A percentile compares a stretch with the other conserved stretches of the same genome.
phyloP scores from a whole-genome alignment of 2,797 vertebrate species.

The Limosa lapponica region DNA sequence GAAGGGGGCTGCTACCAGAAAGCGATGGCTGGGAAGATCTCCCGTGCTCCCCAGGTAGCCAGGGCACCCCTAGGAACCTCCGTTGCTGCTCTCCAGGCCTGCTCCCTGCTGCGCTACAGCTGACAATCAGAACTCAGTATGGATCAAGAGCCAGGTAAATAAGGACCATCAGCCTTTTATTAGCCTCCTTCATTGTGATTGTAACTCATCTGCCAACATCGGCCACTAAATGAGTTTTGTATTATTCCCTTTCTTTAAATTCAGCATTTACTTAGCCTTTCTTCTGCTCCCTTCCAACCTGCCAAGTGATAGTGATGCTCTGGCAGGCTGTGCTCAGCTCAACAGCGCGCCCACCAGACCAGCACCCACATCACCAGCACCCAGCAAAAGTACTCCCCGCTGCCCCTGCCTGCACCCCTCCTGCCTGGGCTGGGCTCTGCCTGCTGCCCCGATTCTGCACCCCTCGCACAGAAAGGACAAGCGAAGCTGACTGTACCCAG shows the following conservation, averaged over 20 bases:
- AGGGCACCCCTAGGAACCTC: rapidly evolving
- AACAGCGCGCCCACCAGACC: not conserved
- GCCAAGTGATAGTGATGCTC: not conserved
- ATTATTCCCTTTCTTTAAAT: not conserved
- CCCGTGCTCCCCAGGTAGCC: not conserved
- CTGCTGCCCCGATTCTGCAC: rapidly evolving
- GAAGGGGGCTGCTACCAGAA: not conserved
- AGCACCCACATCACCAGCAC: not conserved
- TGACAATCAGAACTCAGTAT: not conserved
- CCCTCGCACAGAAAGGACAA: not conserved
- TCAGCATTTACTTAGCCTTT: not conserved
- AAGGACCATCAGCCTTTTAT: not conserved
- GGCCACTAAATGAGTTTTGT: not conserved
- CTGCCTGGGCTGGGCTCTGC: not conserved
- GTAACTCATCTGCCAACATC: not conserved
- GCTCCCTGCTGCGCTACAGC: rapidly evolving
- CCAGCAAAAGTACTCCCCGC: rapidly evolving
- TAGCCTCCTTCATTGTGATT: not conserved
- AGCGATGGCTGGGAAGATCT: rapidly evolving
- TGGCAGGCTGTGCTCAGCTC: not conserved
- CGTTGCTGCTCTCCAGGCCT: not conserved
- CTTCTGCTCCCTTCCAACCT: not conserved
- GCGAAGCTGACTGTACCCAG: not conserved
- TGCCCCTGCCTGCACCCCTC: no score
- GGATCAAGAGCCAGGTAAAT: not conserved